These are phyloP conservation scores for Arizona elegans DNA, from an alignment of 2,113 vertebrate genomes.

Conservation along the genomic window DNA sequence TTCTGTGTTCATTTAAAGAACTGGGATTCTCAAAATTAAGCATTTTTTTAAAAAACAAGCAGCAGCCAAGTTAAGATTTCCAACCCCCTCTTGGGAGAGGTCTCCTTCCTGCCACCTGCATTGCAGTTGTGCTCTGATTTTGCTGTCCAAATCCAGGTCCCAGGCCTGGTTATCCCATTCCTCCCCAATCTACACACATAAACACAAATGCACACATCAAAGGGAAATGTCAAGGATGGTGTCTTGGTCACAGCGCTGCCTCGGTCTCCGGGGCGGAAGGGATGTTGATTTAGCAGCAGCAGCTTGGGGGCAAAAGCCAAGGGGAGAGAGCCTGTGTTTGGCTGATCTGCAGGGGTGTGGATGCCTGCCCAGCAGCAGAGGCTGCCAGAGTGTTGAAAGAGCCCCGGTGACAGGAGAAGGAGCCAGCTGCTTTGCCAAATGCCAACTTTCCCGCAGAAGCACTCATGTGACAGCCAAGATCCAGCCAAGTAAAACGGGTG, in stretches of 20 bases:
- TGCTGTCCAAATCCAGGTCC: neutral
- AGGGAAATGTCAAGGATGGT: neutral
- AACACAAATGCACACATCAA: neutral
- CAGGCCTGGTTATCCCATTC: neutral
- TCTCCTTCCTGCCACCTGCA: neutral
- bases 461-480: neutral
- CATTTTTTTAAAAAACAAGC: neutral
- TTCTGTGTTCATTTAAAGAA: neutral
- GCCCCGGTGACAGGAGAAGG: neutral
- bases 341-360: neutral
- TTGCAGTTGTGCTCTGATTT: neutral
- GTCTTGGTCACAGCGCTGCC: neutral
- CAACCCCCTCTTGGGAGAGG: neutral
- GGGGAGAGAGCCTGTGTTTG: slow-evolving; percentile 7
- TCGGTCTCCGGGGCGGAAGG: neutral
- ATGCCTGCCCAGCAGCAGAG: neutral
- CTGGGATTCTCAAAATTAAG: neutral
- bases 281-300: slow-evolving; percentile 23
- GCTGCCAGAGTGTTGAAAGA: slow-evolving; percentile 9
- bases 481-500: neutral
- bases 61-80: neutral
- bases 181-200: neutral
- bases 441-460: neutral
- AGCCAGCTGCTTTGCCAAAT: neutral
- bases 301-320: slow-evolving; percentile 19